phyloP scores from a whole-genome alignment of 2,797 vertebrate species.

The Sebastes hopkinsi region DNA sequence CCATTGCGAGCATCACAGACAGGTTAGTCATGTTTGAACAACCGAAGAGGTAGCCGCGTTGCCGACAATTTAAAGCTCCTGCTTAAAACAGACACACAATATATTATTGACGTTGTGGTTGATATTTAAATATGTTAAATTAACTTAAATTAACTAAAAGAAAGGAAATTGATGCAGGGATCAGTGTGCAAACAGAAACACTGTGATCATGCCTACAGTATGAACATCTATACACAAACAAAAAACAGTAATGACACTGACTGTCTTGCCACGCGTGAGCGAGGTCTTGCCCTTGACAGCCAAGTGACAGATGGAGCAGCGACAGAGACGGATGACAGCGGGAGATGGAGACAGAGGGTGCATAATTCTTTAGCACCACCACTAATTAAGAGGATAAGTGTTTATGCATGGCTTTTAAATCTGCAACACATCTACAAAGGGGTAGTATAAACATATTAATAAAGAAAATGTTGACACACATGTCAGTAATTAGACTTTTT shows the following conservation, averaged over 20 bases:
- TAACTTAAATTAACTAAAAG: background rate
- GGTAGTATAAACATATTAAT: background rate
- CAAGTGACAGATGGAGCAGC: conserved; percentile 43
- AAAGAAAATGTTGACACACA: background rate
- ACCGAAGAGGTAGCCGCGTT: background rate
- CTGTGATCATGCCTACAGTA: background rate
- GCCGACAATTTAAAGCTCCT: background rate
- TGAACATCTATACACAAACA: background rate
- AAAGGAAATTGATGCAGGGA: background rate
- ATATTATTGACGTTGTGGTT: background rate
- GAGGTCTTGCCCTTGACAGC: conserved; percentile 20
- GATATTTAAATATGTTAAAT: background rate
- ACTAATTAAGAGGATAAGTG: background rate
- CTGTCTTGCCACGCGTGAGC: background rate
- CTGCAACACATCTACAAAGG: background rate
- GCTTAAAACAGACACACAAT: background rate
- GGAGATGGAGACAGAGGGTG: background rate
- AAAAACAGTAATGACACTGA: background rate
- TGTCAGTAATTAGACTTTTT: background rate
- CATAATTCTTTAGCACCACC: background rate
- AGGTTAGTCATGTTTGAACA: background rate
- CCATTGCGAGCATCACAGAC: background rate
- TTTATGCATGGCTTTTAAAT: background rate
- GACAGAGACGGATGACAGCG: conserved; percentile 29
- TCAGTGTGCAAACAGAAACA: background rate